Evolutionary conservation across 2,797 vertebrate genomes (phyloP).

Genomic region (Rhynchotus rufescens): DNA sequence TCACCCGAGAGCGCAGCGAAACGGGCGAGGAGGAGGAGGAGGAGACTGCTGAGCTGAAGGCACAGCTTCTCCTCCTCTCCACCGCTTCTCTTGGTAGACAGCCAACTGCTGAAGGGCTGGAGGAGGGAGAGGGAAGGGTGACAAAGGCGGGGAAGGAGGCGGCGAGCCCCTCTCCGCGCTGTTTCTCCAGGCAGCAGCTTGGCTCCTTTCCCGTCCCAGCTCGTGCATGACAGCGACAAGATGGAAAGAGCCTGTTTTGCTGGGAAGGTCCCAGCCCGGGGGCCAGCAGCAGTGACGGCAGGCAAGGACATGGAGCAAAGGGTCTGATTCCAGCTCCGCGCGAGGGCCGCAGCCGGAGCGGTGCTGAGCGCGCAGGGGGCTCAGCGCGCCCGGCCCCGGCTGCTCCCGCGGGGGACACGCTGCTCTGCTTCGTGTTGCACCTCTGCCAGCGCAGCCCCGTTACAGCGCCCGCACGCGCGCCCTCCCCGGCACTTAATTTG

Average conservation of each 20-base stretch:
- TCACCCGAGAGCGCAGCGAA: conserved; percentile 49
- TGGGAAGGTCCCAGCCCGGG: background rate
- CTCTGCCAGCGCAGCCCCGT: conserved; percentile 42
- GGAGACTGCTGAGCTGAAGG: background rate
- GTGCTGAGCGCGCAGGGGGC: no score
- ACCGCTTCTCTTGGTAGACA: background rate
- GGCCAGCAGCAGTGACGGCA: background rate
- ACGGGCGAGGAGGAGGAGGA: background rate
- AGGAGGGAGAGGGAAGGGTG: background rate
- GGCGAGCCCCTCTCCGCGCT: background rate
- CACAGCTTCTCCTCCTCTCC: background rate
- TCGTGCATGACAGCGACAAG: background rate
- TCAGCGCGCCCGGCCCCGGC: no score
- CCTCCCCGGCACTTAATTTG: conserved; percentile 66
- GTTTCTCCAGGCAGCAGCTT: background rate
- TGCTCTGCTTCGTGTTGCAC: background rate
- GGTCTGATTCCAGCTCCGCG: background rate
- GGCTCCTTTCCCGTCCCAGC: background rate
- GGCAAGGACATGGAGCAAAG: background rate
- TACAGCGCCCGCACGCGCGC: conserved; percentile 51
- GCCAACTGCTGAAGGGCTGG: background rate
- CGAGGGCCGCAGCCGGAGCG: background rate
- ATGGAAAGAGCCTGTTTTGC: background rate
- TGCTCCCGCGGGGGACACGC: no score
- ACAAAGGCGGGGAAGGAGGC: background rate